Evolutionary conservation across 2,888 invertebrate genomes (phyloP), one percentile per base, ranked within the genome.

Genomic region (Encarsia formosa): DNA sequence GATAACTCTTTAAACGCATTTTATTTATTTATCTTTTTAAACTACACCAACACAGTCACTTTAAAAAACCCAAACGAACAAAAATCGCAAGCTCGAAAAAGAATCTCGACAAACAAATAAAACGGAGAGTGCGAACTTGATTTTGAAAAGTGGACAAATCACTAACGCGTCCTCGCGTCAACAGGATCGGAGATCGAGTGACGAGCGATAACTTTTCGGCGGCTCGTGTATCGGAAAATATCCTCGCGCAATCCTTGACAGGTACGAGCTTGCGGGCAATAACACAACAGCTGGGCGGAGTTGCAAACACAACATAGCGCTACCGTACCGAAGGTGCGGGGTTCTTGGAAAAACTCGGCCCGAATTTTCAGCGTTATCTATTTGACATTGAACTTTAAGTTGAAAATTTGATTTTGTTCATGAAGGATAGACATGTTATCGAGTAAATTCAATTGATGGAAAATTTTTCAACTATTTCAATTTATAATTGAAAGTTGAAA

Each of bases 1-100:
- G 70, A 15, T 62, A 48, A 23, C 62, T 64, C 59, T 71, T 71
- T 40, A 68, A 59, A 47, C 71, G 65, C 71, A 71, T 71, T 46
- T 44, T 62, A 29, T 29, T 9, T 29, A 29, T 29, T 9, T 29
- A 29, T 29, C 8, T 29, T 9, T 29, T 13, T 8, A 13, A 8
- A 29, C 29, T 8, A 29, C 8, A 29, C 29, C 13, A 8, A 29
- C 29, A 29, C 29, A 29, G 13, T 29, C 29, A 29, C 29, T 29
- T 29, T 8, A 29, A 29, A 29, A 9, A n/a, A n/a, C n/a, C n/a
- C n/a, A n/a, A n/a, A n/a, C 39, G 52, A 35, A 42, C 18, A 49
- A 48, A 38, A 49, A 49, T 45, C 26, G 38, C 43, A 40, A 37
- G 16, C 5, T 47, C 35, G 13, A 31, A 29, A 41, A 13, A 29